Base-by-base conservation (phyloP, 1,140 invertebrate species). In the Drosophila punjabiensis region DNA sequence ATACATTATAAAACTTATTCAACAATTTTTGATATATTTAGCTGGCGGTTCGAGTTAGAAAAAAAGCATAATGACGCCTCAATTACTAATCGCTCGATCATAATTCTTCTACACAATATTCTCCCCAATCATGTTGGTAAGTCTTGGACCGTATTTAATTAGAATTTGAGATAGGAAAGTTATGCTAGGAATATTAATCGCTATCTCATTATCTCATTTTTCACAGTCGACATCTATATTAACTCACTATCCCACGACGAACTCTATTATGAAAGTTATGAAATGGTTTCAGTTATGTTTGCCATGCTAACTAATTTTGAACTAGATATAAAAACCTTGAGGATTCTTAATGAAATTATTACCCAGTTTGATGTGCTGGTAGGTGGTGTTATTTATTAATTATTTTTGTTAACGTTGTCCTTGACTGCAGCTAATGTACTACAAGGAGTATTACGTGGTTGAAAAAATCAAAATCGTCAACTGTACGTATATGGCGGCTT, bases 391-490 rank as follows among this genome's bases (percentile, higher is more conserved):
- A 47, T 0, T 11, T 30, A 30, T 24, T 24, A 24, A n/a, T 30
- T 6, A n/a, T 30, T 30, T 6, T 11, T 1, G 8, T 8, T 11
- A 2, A 45, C 5, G 6, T 41, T 35, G 0, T 14, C 13, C 3
- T 28, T 11, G 2, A 7, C 10, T n/a, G 7, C 9, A 80, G 78
- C 33, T 80, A 24, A 10, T 50, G 3, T 43, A 66, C 45, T 89
- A 89, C 37, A 82, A 48, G 28, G 60, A 73, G 8, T 63, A 67
- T 28, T 86, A 55, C n/a, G 28, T 66, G n/a, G 86, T 89, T n/a
- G 97, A 98, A 86, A 98, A 98, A 94, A 99, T 99, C 13, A 99
- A 99, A 94, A 96, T 98, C 48, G 97, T 98, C 39, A 96, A 98
- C 35, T 97, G 97, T 93, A 98, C 98, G 0, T 99, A 98, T 87